Evolutionary conservation across 2,888 invertebrate genomes (phyloP), one percentile per base, ranked within the genome.

Genomic region (Lithophane socia): DNA sequence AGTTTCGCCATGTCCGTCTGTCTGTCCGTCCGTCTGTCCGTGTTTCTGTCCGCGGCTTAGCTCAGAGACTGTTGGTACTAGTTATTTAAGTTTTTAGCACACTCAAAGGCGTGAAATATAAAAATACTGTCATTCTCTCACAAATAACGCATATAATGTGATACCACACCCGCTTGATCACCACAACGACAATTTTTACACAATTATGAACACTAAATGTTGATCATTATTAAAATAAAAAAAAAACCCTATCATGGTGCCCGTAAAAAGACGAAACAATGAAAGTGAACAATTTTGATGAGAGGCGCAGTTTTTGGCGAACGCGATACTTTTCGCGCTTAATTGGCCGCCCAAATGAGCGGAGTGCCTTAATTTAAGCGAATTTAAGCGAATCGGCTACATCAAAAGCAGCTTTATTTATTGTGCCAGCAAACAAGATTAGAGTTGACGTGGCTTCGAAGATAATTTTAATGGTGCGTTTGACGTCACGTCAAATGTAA

Each of bases 201-300:
- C 70, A 74, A 80, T 83, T 86, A 83, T 75, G 73, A 83, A 75
- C 84, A 85, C 49, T 80, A 70, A 80, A 83, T 24, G 49, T 37
- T 44, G 18, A 71, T 61, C 44, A 73, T 84, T 70, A 86, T 56
- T 70, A 83, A 80, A 86, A 79, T 58, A 85, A 92, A 90, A 92
- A 90, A 90, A 80, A 90, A 91, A 85, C 86, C 86, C 87, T 94
- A 94, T 94, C 94, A 93, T 92, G 88, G 82, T 83, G 84, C 61
- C 67, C 74, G 56, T 78, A 88, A 92, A 93, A 94, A 93, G 92
- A 87, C 79, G 82, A 80, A 89, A 93, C 93, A 93, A 94, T 92
- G 93, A 92, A 93, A 94, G 92, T 92, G 90, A 94, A 92, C 91
- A 94, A 95, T 95, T 93, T 95, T 95, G 95, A 95, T 94, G 95